phyloP scores from a whole-genome alignment of 2,113 vertebrate species.

The Alosa alosa region DNA sequence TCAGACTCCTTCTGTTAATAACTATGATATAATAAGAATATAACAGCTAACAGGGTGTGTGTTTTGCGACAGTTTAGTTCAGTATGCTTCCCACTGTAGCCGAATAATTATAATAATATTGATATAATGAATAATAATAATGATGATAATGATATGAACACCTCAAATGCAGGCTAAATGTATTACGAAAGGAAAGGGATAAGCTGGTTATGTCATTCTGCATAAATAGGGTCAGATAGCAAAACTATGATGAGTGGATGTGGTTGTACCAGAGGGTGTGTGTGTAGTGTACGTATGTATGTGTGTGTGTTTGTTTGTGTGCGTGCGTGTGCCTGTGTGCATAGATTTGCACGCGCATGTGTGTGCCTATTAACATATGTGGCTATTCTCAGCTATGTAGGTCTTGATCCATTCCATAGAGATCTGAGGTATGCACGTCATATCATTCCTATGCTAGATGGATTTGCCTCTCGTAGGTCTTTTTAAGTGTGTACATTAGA shows the following conservation, averaged over 20 bases:
- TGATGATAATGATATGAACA: conserved; percentile 36
- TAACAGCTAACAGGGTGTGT: conserved; percentile 74
- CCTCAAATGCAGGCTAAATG: conserved; percentile 34
- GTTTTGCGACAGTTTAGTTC: conserved; percentile 64
- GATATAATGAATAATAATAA: conserved; percentile 33
- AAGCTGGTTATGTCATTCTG: conserved; percentile 46
- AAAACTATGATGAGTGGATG: conserved; percentile 40
- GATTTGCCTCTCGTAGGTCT: conserved; percentile 61
- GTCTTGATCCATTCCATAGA: conserved; percentile 62
- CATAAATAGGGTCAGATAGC: conserved; percentile 46
- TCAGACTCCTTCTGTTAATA: conserved; percentile 68
- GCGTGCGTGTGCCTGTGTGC: conserved; percentile 18
- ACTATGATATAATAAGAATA: conserved; percentile 67
- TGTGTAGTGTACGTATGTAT: conserved; percentile 22
- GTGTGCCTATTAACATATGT: conserved; percentile 36
- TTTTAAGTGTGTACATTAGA: conserved; percentile 60
- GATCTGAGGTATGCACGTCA: conserved; percentile 55
- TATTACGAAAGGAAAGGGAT: conserved; percentile 51
- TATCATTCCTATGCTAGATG: conserved; percentile 65
- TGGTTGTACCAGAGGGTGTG: conserved; percentile 13
- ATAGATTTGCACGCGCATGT: conserved; percentile 16
- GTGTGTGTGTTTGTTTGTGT: conserved; percentile 30
- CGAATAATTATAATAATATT: conserved; percentile 64
- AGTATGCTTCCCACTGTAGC: conserved; percentile 75
- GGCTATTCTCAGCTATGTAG: conserved; percentile 44